Percentiles rank a stretch among this genome's conserved stretches.
These are phyloP conservation scores for Pheosia gnoma DNA, from an alignment of 2,888 invertebrate genomes.

Conservation along the genomic window DNA sequence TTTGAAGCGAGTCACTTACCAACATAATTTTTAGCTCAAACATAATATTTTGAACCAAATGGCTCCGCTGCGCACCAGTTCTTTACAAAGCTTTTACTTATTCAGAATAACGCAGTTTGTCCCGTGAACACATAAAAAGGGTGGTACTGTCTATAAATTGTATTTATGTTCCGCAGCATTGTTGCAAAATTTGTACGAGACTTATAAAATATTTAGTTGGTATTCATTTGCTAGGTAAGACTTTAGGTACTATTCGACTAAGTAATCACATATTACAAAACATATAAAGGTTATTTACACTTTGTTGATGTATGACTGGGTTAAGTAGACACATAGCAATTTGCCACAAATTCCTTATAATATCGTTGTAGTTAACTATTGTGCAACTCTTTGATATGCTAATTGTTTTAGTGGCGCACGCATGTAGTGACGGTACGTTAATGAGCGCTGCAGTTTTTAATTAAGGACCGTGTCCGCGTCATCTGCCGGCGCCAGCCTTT, in stretches of 20 bases:
- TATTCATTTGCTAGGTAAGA: background rate
- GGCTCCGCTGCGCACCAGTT: background rate
- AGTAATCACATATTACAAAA: too few relatives aligned
- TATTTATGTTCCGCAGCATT: background rate
- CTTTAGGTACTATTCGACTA: background rate
- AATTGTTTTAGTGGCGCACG: background rate
- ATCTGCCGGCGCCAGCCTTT: background rate
- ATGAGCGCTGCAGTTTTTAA: constrained; percentile 1
- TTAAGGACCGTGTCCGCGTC: background rate
- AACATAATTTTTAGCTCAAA: background rate
- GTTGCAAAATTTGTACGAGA: background rate
- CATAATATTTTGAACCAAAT: background rate
- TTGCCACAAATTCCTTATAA: too few relatives aligned
- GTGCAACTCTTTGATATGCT: background rate
- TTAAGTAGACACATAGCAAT: too few relatives aligned
- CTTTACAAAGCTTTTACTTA: background rate
- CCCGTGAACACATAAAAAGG: background rate
- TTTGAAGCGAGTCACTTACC: background rate
- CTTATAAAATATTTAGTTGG: background rate
- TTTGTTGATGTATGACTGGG: too few relatives aligned
- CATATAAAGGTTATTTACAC: too few relatives aligned
- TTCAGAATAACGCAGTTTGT: background rate
- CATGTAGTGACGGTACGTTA: background rate
- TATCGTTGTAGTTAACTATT: background rate
- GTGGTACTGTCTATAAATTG: background rate